Evolutionary conservation across 2,888 invertebrate genomes (phyloP).

Genomic region (Arenicola marina): DNA sequence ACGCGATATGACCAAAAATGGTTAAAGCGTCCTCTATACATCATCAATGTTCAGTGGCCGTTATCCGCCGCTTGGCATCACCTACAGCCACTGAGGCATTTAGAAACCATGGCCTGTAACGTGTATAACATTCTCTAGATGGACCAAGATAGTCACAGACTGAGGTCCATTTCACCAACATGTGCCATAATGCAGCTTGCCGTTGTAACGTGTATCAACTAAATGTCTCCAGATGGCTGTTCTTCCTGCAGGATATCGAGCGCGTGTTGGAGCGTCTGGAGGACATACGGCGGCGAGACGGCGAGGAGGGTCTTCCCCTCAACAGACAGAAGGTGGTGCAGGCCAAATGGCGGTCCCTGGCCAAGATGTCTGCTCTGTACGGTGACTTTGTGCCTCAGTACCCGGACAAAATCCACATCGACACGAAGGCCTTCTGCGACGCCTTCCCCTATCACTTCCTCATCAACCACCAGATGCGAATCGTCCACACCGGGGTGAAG

Average conservation of each 20-base stretch:
- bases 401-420: slow-evolving; percentile 4
- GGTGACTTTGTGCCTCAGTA: slow-evolving; percentile 33
- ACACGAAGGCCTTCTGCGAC: slow-evolving; percentile 41
- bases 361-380: slow-evolving; percentile 40
- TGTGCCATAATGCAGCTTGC: no score
- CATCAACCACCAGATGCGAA: slow-evolving; percentile 39
- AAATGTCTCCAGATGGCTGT: no score
- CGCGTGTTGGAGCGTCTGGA: slow-evolving; percentile 40
- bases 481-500: slow-evolving; percentile 40
- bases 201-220: no score
- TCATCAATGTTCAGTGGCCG: no score
- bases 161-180: no score
- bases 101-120: no score
- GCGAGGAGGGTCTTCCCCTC: slow-evolving; percentile 44
- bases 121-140: no score
- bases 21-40: no score
- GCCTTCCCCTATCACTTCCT: slow-evolving; percentile 46
- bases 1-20: no score
- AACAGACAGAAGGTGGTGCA: slow-evolving; percentile 35
- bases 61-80: no score
- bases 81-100: no score
- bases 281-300: slow-evolving; percentile 39
- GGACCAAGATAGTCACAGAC: slow-evolving; percentile 1
- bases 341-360: slow-evolving; percentile 44
- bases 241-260: slow-evolving; percentile 40